Evolutionary conservation across 2,797 vertebrate species (phyloP).

Genomic region (Lemur catta): DNA sequence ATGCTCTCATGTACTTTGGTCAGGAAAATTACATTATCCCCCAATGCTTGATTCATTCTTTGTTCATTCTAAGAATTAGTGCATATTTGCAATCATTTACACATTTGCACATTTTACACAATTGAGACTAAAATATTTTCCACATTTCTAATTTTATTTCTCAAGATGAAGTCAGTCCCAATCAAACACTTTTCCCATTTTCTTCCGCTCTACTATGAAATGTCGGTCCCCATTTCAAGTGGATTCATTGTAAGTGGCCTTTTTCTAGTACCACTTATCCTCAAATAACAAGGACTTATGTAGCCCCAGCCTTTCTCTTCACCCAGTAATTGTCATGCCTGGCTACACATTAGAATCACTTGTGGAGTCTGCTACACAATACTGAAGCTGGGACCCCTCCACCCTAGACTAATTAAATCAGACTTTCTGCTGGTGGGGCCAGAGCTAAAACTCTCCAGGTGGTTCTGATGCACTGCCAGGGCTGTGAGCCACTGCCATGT

Average conservation of each 20-base stretch:
- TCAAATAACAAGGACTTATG: conserved; percentile 56
- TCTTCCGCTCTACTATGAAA: conserved; percentile 27
- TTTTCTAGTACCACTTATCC: conserved; percentile 60
- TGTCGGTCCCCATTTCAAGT: conserved; percentile 29
- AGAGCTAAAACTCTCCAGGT: neutral
- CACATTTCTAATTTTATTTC: conserved; percentile 38
- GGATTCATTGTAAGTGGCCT: conserved; percentile 52
- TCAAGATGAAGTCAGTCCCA: conserved; percentile 42
- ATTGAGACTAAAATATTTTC: conserved; percentile 49
- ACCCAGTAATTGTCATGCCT: neutral
- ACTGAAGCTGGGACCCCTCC: neutral
- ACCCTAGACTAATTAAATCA: neutral
- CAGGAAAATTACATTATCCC: conserved; percentile 54
- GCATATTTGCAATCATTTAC: conserved; percentile 45
- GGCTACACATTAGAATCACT: conserved; percentile 22
- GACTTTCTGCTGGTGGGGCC: neutral
- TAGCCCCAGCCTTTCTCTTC: conserved; percentile 45
- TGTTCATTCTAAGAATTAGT: conserved; percentile 48
- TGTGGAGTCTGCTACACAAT: conserved; percentile 12
- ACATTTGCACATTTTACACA: conserved; percentile 56
- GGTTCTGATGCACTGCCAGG: neutral
- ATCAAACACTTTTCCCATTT: neutral
- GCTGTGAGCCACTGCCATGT: neutral
- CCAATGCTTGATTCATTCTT: conserved; percentile 24
- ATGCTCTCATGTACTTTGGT: neutral